Evolutionary conservation across 2,113 vertebrate genomes (phyloP).

Genomic region (Macrotis lagotis): DNA sequence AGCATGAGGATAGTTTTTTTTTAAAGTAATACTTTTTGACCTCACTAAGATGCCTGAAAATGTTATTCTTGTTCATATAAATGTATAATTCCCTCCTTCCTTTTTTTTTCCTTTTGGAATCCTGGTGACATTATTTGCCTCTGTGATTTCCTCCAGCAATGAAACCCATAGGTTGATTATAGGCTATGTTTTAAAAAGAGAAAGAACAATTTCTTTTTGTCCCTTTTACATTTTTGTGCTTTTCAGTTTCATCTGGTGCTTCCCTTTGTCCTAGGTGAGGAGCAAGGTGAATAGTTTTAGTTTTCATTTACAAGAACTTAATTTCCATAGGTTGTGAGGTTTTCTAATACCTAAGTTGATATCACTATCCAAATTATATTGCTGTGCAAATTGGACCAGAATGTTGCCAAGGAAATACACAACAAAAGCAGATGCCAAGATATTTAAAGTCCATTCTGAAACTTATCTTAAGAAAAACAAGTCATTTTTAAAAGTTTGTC

Average conservation of each 20-base stretch:
- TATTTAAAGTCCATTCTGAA: conserved; percentile 31
- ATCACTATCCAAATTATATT: conserved; percentile 59
- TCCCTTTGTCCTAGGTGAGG: conserved; percentile 51
- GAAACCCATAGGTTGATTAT: conserved; percentile 56
- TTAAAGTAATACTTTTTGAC: conserved; percentile 12
- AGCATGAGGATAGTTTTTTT: conserved; percentile 10
- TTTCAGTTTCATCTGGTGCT: conserved; percentile 26
- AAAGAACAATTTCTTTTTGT: conserved; percentile 53
- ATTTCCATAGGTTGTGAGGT: conserved; percentile 51
- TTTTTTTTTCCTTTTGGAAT: conserved; percentile 5
- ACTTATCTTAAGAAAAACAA: conserved; percentile 54
- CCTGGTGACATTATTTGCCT: conserved; percentile 20
- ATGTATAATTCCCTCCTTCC: neutral
- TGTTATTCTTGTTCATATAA: conserved; percentile 48
- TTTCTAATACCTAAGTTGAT: conserved; percentile 62
- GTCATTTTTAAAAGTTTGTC: conserved; percentile 51
- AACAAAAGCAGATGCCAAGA: conserved; percentile 50
- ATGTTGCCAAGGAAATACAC: conserved; percentile 58
- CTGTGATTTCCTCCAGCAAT: conserved; percentile 49
- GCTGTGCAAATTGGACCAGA: conserved; percentile 62
- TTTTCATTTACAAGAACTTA: conserved; percentile 66
- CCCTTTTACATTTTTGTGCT: conserved; percentile 63
- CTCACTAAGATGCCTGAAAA: conserved; percentile 27
- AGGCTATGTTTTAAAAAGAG: conserved; percentile 40
- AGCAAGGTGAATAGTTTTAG: conserved; percentile 45